These are phyloP conservation scores for Tupaia chinensis DNA, from an alignment of 2,113 vertebrate genomes.

Conservation along the genomic window DNA sequence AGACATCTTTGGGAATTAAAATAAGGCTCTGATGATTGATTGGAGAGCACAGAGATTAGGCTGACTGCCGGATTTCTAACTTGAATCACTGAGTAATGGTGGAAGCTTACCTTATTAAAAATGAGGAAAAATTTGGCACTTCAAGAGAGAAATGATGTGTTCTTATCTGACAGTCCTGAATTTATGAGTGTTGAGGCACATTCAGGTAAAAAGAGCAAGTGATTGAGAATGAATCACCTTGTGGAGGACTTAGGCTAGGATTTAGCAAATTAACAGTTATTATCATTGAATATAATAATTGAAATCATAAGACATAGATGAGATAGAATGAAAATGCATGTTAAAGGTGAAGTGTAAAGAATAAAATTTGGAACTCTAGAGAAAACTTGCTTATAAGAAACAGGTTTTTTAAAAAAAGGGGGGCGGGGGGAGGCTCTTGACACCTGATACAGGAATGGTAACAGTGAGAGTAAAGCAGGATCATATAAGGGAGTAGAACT, in stretches of 20 bases:
- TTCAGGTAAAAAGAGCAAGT: background rate
- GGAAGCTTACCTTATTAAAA: slow-evolving; percentile 15
- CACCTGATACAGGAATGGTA: background rate
- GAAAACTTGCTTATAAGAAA: background rate
- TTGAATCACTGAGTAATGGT: background rate
- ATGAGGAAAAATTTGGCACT: slow-evolving; percentile 1
- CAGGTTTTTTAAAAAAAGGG: too few relatives aligned
- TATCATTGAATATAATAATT: background rate
- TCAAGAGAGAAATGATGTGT: background rate
- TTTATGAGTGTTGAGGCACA: background rate
- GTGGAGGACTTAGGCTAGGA: background rate
- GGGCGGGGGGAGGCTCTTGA: too few relatives aligned
- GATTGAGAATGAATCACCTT: background rate
- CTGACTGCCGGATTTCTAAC: background rate
- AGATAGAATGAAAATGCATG: background rate
- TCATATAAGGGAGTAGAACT: background rate
- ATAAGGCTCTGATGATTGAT: slow-evolving; percentile 8
- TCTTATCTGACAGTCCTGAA: background rate
- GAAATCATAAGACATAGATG: background rate
- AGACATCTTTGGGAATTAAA: slow-evolving; percentile 1
- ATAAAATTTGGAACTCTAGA: background rate
- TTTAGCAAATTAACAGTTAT: background rate
- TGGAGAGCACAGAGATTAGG: background rate
- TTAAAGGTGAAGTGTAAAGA: background rate
- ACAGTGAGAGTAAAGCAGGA: background rate